phyloP scores from a whole-genome alignment of 2,888 invertebrate genomes.

The Epinotia demarniana region DNA sequence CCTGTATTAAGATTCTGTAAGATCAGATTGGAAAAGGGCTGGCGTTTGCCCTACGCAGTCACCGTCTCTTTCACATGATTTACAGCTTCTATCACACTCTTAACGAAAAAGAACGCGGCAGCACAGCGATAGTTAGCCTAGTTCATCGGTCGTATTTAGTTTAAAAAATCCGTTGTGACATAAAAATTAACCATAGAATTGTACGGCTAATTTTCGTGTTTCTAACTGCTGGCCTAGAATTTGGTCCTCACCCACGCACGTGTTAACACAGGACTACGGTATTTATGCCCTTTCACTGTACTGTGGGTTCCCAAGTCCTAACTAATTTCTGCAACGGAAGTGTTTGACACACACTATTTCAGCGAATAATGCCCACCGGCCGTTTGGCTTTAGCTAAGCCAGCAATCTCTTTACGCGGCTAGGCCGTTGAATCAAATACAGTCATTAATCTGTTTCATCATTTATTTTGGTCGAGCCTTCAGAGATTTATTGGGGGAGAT shows the following conservation, averaged over 20 bases:
- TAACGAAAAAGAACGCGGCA: background rate
- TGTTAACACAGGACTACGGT: background rate
- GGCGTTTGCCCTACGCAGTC: too few species aligned
- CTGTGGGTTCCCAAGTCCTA: background rate
- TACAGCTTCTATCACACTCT: too few species aligned
- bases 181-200: too few species aligned
- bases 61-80: too few species aligned
- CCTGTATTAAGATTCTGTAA: background rate
- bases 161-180: too few species aligned
- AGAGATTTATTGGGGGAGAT: conserved; percentile 28
- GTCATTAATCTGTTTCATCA: conserved; percentile 23
- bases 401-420: conserved; percentile 19
- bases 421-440: conserved; percentile 21
- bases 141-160: too few species aligned
- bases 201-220: too few species aligned
- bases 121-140: too few species aligned
- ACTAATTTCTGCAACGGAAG: conserved; percentile 10
- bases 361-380: background rate
- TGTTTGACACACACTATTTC: conserved; percentile 4
- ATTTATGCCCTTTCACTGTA: background rate
- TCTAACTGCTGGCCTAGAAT: too few species aligned
- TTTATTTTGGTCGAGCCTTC: conserved; percentile 2
- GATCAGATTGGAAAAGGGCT: background rate
- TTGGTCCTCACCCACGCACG: too few species aligned
- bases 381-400: background rate